Conservation (phyloP, 2,797 vertebrate genomes). For the Otolemur crassicaudatus region DNA sequence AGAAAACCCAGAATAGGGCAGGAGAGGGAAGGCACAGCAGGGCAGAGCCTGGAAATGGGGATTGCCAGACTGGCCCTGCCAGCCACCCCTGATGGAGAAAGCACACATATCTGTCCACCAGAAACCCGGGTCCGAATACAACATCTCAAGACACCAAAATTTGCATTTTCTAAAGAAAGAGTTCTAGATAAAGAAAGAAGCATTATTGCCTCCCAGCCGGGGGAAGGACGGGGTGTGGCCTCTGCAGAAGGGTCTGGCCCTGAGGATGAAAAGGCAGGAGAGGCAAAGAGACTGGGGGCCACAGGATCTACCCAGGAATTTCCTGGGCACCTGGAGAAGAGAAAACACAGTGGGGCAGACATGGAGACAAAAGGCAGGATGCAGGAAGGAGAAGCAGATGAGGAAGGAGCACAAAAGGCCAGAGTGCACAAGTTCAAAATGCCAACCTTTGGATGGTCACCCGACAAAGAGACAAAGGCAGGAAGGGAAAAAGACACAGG, state of each 20-base stretch:
- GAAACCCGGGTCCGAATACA: background rate
- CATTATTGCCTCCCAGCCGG: background rate
- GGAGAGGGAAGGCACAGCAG: fast-evolving
- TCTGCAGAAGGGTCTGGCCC: fast-evolving
- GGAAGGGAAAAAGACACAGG: background rate
- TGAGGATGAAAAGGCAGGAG: fast-evolving
- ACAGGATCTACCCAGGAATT: fast-evolving
- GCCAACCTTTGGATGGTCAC: background rate
- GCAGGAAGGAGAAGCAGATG: background rate
- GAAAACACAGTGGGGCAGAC: fast-evolving
- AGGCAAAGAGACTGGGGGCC: background rate
- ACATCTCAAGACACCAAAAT: slow-evolving; percentile 64
- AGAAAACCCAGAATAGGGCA: fast-evolving
- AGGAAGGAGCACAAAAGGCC: slow-evolving; percentile 39
- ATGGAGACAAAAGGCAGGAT: fast-evolving
- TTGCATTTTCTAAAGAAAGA: slow-evolving; percentile 56
- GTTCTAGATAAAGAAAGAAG: background rate
- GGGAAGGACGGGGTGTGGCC: background rate
- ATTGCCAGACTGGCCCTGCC: slow-evolving; percentile 86
- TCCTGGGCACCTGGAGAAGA: fast-evolving
- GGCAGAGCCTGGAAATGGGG: slow-evolving; percentile 53
- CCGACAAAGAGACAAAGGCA: fast-evolving
- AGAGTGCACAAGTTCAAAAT: background rate
- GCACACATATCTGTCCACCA: background rate
- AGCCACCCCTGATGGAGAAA: slow-evolving; percentile 79